These are phyloP conservation scores for Gasterosteus aculeatus DNA, from an alignment of 2,113 vertebrate species.

Conservation along the genomic window DNA sequence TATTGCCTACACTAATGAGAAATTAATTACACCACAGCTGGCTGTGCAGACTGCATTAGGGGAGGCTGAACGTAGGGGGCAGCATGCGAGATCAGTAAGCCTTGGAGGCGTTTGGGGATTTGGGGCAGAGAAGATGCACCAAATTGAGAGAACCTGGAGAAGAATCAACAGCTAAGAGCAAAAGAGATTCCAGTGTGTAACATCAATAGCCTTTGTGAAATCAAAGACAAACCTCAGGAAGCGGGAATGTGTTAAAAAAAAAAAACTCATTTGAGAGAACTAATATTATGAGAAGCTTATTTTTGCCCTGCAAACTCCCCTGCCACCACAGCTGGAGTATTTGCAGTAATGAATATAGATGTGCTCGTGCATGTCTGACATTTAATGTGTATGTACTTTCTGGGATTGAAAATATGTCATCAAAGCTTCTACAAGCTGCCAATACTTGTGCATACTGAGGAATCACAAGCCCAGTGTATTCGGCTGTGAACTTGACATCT, in stretches of 20 bases:
- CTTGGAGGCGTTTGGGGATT: not conserved
- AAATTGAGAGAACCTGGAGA: constrained; percentile 1
- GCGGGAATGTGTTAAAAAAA: not conserved
- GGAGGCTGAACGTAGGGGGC: constrained; percentile 60
- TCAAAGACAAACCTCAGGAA: not conserved
- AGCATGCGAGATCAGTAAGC: constrained; percentile 30
- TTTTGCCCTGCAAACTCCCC: constrained; percentile 1
- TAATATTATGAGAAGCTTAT: not conserved
- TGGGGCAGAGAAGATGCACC: not conserved
- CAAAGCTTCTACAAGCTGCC: constrained; percentile 20
- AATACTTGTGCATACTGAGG: not conserved
- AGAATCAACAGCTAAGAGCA: constrained; percentile 24
- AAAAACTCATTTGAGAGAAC: not conserved
- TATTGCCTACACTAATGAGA: constrained; percentile 72
- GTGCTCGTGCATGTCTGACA: constrained; percentile 27
- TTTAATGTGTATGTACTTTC: constrained; percentile 25
- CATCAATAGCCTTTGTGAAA: constrained; percentile 9
- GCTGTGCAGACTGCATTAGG: constrained; percentile 53
- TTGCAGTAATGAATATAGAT: constrained; percentile 29
- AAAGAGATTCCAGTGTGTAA: constrained; percentile 10
- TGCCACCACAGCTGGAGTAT: constrained; percentile 12
- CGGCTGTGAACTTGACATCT: constrained; percentile 26
- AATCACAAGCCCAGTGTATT: not conserved
- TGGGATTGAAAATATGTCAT: constrained; percentile 14
- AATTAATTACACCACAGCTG: constrained; percentile 73